A percentile compares a stretch with the other conserved stretches of the same genome.
Evolutionary conservation across 2,113 vertebrate genomes (phyloP).

Genomic region (Glaucomys volans): DNA sequence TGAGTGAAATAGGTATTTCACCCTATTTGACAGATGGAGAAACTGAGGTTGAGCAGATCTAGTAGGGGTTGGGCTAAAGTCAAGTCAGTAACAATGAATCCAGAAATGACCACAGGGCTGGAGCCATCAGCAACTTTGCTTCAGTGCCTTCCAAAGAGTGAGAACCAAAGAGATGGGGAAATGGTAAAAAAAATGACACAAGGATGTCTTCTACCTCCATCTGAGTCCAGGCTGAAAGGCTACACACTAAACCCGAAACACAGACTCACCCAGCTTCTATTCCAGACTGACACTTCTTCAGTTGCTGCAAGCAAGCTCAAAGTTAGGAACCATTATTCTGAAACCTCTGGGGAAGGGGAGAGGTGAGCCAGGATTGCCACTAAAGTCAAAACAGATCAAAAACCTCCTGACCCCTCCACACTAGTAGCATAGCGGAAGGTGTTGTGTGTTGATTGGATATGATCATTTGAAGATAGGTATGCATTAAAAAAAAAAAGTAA

Average conservation of each 20-base stretch:
- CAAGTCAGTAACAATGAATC: background rate
- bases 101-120: background rate
- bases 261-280: background rate
- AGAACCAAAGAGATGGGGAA: background rate
- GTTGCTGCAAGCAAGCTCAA: background rate
- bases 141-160: background rate
- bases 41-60: background rate
- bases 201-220: background rate
- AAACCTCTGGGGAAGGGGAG: background rate
- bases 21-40: background rate
- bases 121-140: background rate
- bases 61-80: background rate
- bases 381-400: background rate
- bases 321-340: background rate
- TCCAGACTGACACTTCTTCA: background rate
- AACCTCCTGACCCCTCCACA: background rate
- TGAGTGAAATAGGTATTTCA: background rate
- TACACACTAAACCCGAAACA: background rate
- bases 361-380: background rate
- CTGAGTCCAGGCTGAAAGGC: background rate
- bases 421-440: background rate
- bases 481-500: background rate
- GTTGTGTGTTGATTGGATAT: background rate
- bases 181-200: background rate
- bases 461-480: background rate